Evolutionary conservation across 2,113 vertebrate genomes (phyloP).

Genomic region (Vulpes vulpes): DNA sequence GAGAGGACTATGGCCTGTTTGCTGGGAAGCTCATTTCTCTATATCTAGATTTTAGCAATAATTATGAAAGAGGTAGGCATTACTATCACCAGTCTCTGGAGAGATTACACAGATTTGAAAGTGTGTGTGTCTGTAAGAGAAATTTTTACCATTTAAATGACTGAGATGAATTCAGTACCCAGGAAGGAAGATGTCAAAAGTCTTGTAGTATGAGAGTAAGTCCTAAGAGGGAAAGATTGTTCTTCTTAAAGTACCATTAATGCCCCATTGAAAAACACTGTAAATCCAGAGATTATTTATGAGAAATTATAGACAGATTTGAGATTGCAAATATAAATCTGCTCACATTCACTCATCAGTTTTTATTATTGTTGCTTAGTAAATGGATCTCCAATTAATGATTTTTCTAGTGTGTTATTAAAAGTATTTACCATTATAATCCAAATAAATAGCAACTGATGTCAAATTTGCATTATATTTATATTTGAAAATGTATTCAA

Average conservation of each 20-base stretch:
- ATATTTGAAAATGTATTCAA: conserved; percentile 77
- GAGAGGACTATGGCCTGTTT: neutral
- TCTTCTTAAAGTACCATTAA: neutral
- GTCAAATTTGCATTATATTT: conserved; percentile 75
- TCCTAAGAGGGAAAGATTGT: neutral
- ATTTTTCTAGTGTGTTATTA: conserved; percentile 79
- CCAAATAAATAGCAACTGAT: conserved; percentile 77
- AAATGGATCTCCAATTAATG: conserved; percentile 72
- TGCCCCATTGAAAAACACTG: neutral
- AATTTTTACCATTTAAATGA: neutral
- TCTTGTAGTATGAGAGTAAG: neutral
- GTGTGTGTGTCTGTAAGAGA: neutral
- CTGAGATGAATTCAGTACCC: neutral
- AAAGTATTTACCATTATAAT: conserved; percentile 77
- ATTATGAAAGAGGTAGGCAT: neutral
- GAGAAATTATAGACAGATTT: conserved; percentile 58
- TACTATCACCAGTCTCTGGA: neutral
- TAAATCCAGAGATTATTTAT: conserved; percentile 24
- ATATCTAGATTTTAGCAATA: neutral
- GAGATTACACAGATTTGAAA: neutral
- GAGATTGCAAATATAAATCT: conserved; percentile 66
- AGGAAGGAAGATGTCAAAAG: neutral
- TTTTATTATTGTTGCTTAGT: conserved; percentile 78
- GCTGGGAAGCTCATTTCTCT: neutral
- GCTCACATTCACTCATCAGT: conserved; percentile 43